Evolutionary conservation across 2,797 vertebrate species (phyloP).

Genomic region (Saguinus oedipus): DNA sequence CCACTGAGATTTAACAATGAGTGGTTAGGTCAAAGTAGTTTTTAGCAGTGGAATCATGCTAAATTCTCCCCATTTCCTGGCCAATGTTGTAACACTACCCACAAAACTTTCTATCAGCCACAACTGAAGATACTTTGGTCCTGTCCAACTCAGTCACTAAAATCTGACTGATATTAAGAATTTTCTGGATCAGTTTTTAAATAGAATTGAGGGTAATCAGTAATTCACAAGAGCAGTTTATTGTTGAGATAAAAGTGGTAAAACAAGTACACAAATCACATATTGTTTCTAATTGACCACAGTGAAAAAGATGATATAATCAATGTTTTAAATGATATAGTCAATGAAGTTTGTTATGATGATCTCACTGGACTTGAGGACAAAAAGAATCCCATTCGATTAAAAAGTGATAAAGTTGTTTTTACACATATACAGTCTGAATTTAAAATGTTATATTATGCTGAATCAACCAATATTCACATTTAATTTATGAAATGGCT

Average conservation of each 20-base stretch:
- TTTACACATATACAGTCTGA: neutral
- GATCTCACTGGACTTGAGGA: constrained; percentile 1
- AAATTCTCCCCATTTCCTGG: neutral
- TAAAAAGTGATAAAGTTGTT: neutral
- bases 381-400: neutral
- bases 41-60: neutral
- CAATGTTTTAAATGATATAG: neutral
- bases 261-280: neutral
- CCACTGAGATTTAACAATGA: neutral
- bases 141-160: neutral
- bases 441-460: constrained; percentile 20
- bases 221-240: neutral
- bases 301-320: neutral
- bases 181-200: constrained; percentile 4
- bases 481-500: constrained; percentile 12
- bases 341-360: neutral
- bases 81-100: neutral
- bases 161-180: neutral
- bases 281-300: neutral
- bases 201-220: neutral
- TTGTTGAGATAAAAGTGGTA: neutral
- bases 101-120: neutral
- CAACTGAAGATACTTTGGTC: neutral
- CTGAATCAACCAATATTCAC: neutral
- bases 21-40: neutral